A percentile compares a stretch with the other conserved stretches of the same genome.
Evolutionary conservation across 2,113 vertebrate genomes (phyloP).

Genomic region (Clinocottus analis): DNA sequence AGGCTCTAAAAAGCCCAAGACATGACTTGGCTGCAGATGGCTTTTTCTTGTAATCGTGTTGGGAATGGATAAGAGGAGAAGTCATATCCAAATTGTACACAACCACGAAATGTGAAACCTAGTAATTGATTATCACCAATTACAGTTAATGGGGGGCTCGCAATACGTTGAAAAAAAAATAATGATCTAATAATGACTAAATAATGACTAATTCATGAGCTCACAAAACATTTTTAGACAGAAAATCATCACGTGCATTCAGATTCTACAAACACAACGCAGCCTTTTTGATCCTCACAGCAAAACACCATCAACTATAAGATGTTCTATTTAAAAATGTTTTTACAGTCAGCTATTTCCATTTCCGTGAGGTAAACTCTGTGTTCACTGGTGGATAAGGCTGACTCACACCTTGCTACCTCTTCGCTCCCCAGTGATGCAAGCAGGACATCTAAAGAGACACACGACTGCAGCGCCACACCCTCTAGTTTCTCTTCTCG

Average conservation of each 20-base stretch:
- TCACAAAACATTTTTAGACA: background rate
- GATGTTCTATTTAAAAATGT: slow-evolving; percentile 30
- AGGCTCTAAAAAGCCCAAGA: background rate
- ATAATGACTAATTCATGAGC: background rate
- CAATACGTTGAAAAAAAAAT: too few relatives aligned
- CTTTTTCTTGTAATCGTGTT: background rate
- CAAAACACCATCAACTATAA: background rate
- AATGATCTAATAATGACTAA: background rate
- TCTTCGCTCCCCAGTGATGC: background rate
- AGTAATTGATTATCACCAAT: background rate
- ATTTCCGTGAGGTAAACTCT: slow-evolving; percentile 23
- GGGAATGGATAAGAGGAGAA: background rate
- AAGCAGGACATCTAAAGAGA: slow-evolving; percentile 18
- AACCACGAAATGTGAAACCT: background rate
- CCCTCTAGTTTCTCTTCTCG: slow-evolving; percentile 16
- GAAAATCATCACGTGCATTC: background rate
- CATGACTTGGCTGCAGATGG: slow-evolving; percentile 10
- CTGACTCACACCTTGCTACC: slow-evolving; percentile 42
- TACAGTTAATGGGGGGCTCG: background rate
- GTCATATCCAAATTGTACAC: background rate
- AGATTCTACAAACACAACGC: background rate
- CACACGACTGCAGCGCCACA: slow-evolving; percentile 41
- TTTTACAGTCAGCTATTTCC: slow-evolving; percentile 32
- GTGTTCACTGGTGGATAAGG: slow-evolving; percentile 30
- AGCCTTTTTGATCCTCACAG: background rate